Evolutionary conservation across 2,113 vertebrate genomes (phyloP), one percentile per base, ranked within the genome.

Genomic region (Elaphurus davidianus): DNA sequence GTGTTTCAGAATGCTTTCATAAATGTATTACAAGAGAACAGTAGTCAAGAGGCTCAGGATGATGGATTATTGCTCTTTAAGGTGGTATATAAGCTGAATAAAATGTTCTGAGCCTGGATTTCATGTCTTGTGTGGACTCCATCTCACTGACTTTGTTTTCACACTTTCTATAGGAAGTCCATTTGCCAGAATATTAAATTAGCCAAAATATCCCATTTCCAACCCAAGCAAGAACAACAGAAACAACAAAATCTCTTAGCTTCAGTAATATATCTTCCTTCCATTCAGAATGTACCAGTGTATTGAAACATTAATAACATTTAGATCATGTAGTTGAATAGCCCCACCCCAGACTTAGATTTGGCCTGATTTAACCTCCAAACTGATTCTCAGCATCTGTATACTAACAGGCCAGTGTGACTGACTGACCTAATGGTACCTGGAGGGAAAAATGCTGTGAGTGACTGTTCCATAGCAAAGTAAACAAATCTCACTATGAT

Each of bases 401-500:
- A 47, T 59, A 57, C 54, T 76, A 88, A 81, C 11, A 28, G 84
- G 87, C 36, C 82, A 54, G 7, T 45, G 83, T 36, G 36, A 87
- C 55, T 91, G 90, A 28, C 33, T 92, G 78, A 89, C 33, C 86
- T 96, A 78, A 78, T 81, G 60, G 36, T 86, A 54, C 55, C 79
- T 71, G 76, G 79, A 86, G 50, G 81, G 71, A 83, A 50, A 92
- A 81, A 91, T 90, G 85, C 67, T 71, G 7, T 55, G 74, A 64
- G 59, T 91, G 45, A 78, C 83, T 88, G 33, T 50, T 86, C 62
- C 19, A n/a, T n/a, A 36, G 91, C 47, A 91, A 96, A 74, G 74
- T 88, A 92, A 97, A 89, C 60, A 78, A 87, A 97, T 87, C 33
- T 92, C 43, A 11, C 90, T 10, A 23, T 57, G 28, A 82, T 91